These are phyloP conservation scores for Zapus hudsonius DNA, from an alignment of 2,113 vertebrate genomes.

Conservation along the genomic window DNA sequence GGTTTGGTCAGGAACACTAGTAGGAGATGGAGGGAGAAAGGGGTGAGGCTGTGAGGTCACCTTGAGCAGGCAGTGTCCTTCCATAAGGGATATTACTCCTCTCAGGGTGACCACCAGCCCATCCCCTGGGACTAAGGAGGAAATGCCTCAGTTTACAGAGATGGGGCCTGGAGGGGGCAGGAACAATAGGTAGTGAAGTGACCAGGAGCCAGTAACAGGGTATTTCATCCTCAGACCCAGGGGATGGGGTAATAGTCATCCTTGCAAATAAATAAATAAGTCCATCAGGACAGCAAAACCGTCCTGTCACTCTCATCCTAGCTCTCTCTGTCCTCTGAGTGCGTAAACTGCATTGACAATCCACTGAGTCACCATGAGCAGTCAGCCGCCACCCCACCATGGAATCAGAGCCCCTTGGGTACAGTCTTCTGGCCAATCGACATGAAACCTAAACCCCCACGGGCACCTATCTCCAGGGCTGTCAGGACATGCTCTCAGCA, in stretches of 20 bases:
- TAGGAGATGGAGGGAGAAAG: too few species aligned
- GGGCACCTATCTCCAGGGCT: constrained; percentile 61
- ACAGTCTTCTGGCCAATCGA: constrained; percentile 71
- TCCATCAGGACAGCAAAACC: too few species aligned
- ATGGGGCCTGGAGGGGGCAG: neutral
- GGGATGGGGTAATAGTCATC: neutral
- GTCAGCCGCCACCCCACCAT: constrained; percentile 61
- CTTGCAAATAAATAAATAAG: too few species aligned
- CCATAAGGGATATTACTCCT: too few species aligned
- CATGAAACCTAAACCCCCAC: constrained; percentile 73
- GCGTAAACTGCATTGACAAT: neutral
- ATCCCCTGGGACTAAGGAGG: too few species aligned
- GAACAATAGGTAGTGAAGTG: too few species aligned
- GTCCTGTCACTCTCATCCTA: neutral
- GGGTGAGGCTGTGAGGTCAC: too few species aligned
- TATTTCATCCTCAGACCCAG: neutral
- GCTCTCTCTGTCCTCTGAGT: neutral
- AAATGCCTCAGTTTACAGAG: neutral
- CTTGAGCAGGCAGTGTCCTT: too few species aligned
- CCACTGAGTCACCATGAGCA: constrained; percentile 76
- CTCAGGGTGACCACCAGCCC: too few species aligned
- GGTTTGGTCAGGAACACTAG: too few species aligned
- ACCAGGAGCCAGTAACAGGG: neutral
- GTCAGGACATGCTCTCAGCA: constrained; percentile 76
- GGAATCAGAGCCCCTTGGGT: constrained; percentile 69